phyloP scores from a whole-genome alignment of 2,797 vertebrate species.

The Ceryle rudis region DNA sequence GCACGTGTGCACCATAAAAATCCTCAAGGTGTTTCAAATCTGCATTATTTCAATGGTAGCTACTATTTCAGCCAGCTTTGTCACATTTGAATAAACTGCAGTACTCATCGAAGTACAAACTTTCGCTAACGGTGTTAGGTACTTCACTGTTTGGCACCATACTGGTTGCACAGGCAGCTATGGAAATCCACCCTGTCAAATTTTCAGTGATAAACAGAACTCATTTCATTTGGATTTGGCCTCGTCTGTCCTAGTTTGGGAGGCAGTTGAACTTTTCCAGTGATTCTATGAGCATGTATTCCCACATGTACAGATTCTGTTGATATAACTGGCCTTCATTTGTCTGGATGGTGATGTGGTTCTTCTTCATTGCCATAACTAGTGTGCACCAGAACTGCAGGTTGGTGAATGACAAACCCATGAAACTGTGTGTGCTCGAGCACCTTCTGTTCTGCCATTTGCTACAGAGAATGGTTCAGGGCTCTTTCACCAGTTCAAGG shows the following conservation, averaged over 20 bases:
- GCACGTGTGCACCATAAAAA: background rate
- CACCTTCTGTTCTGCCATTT: background rate
- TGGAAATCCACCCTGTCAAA: background rate
- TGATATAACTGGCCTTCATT: background rate
- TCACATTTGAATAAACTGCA: background rate
- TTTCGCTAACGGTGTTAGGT: background rate
- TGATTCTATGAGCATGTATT: background rate
- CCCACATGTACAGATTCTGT: background rate
- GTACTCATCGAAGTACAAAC: background rate
- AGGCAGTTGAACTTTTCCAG: background rate
- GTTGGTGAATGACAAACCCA: background rate
- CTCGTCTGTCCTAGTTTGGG: background rate
- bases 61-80: background rate
- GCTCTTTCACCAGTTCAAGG: background rate
- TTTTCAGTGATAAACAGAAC: background rate
- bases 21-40: background rate
- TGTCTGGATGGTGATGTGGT: background rate
- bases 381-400: background rate
- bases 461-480: fast-evolving
- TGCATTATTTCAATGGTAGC: background rate
- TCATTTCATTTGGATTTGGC: background rate
- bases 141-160: background rate
- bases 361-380: background rate
- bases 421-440: background rate
- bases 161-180: background rate